Evolutionary conservation across 1,140 invertebrate genomes (phyloP).

Genomic region (Sycophaga agraensis): DNA sequence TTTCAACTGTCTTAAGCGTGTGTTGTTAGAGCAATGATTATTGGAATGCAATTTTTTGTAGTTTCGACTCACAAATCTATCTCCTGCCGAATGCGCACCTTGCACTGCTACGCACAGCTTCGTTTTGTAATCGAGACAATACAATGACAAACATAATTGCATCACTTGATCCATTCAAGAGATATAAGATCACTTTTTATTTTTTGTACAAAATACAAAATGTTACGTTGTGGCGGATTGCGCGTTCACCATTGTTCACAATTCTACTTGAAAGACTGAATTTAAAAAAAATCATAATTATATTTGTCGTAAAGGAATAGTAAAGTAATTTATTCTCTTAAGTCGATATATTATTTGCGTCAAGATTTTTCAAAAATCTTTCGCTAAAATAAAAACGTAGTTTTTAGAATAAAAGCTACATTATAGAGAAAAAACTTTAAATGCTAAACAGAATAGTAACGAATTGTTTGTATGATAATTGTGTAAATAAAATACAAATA

Average conservation of each 20-base stretch:
- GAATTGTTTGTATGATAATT: constrained; percentile 42
- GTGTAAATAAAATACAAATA: constrained; percentile 48
- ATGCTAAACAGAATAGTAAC: background rate
- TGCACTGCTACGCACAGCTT: constrained; percentile 43
- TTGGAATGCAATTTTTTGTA: constrained; percentile 23
- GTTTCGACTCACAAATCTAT: constrained; percentile 15
- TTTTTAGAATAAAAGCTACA: background rate
- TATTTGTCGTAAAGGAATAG: background rate
- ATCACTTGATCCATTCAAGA: background rate
- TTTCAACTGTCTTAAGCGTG: constrained; percentile 16
- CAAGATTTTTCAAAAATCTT: background rate
- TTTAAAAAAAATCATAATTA: constrained; percentile 10
- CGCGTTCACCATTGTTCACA: constrained; percentile 22
- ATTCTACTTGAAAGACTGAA: constrained; percentile 30
- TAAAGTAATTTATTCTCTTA: constrained; percentile 11
- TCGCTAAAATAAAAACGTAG: background rate
- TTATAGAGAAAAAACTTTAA: background rate
- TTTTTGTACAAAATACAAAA: constrained; percentile 2
- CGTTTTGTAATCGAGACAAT: constrained; percentile 16
- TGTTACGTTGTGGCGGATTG: background rate
- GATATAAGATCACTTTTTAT: constrained; percentile 1
- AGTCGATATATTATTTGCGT: background rate
- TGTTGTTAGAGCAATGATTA: background rate
- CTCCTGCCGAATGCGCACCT: constrained; percentile 29
- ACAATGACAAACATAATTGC: background rate